Base-by-base conservation (phyloP, 2,113 vertebrate genomes). In the Melanerpes aurifrons region DNA sequence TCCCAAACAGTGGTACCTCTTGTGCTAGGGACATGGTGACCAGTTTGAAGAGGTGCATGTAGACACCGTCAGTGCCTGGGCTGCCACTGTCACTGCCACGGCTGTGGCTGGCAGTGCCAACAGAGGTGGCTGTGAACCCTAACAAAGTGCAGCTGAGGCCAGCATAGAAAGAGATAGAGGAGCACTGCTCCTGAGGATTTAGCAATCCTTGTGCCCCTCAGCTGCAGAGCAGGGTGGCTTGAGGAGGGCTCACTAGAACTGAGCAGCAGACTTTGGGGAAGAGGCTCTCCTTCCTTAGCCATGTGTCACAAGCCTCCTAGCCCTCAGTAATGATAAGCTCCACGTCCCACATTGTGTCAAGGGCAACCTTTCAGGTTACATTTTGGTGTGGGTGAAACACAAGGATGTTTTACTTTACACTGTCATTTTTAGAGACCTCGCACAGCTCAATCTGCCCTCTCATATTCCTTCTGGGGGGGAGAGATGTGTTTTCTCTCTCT, bases 401-500 rank as follows among this genome's bases (percentile, higher is more conserved):
- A 8, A 93, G 78, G 86, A 86, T 75, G 76, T 91, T 93, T 94
- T 87, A 84, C 32, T 87, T 82, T 25, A 3, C 91, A 56, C 86
- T 59, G 95, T 95, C 76, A 89, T 96, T 94, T 94, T 93, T 58
- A 94, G 95, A 95, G 91, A 91, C 91, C 94, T 93, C 25, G 0
- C 69, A 84, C 79, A 86, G 89, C 93, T 97, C 95, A 79, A 93
- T 92, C 84, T 93, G 88, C 88, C 87, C 94, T 92, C 92, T 90
- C 89, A 86, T 87, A 77, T 94, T 95, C 90, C 86, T 54, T 75
- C 83, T 53, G 17, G 31, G 48, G 45, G 64, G 54, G 74, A 45
- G 69, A 73, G 84, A 76, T 94, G 91, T 77, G 64, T 92, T 77
- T 84, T 90, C 54, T 92, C 83, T 85, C 89, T 82, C 84, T 89